A percentile compares a stretch with the other conserved stretches of the same genome.
Evolutionary conservation across 1,140 invertebrate species (phyloP).

Genomic region (Hycleus cichorii): DNA sequence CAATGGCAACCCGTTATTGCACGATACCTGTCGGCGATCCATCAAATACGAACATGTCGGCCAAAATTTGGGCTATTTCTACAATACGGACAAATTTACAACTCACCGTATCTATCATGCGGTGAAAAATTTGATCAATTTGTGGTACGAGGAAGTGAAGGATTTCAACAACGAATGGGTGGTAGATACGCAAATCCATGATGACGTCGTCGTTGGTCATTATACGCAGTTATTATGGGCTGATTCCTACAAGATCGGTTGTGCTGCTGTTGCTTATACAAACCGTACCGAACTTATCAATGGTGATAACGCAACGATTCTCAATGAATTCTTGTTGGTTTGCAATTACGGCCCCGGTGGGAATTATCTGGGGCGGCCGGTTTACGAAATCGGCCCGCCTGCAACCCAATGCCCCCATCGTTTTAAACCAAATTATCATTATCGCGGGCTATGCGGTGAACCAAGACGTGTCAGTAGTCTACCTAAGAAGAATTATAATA

Average conservation of each 20-base stretch:
- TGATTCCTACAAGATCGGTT: conserved; percentile 28
- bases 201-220: conserved; percentile 28
- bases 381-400: conserved; percentile 26
- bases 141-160: conserved; percentile 35
- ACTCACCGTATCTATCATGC: conserved; percentile 22
- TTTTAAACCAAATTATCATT: conserved; percentile 17
- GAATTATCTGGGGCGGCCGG: conserved; percentile 29
- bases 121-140: conserved; percentile 22
- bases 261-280: conserved; percentile 29
- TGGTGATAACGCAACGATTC: conserved; percentile 7
- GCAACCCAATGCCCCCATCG: conserved; percentile 16
- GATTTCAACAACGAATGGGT: conserved; percentile 31
- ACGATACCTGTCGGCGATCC: conserved; percentile 31
- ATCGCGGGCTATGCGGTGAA: conserved; percentile 24
- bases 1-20: conserved; percentile 29
- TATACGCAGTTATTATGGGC: conserved; percentile 36
- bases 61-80: conserved; percentile 31
- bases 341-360: conserved; percentile 37
- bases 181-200: conserved; percentile 23
- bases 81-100: conserved; percentile 20
- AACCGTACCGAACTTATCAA: conserved; percentile 8
- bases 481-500: no score
- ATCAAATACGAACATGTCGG: conserved; percentile 32
- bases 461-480: neutral
- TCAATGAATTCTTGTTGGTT: conserved; percentile 31